phyloP scores from a whole-genome alignment of 2,888 invertebrate species.

The Chrysomela aeneicollis region DNA sequence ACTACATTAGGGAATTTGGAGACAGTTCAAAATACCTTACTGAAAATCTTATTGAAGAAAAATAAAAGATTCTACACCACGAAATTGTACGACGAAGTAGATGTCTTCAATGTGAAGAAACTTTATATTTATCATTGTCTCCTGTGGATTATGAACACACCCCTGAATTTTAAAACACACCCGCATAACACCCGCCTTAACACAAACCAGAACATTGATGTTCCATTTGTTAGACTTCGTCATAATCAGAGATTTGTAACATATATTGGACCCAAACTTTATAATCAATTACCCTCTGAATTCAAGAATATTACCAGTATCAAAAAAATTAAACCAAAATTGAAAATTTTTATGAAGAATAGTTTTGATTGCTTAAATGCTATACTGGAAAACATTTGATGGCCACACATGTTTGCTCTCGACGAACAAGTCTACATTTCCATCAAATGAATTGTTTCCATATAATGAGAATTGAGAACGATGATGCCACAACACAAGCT shows the following conservation, averaged over 20 bases:
- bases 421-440: neutral
- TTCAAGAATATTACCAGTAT: neutral
- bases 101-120: neutral
- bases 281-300: neutral
- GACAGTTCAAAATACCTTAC: constrained; percentile 3
- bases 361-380: neutral
- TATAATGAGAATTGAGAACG: too few relatives aligned
- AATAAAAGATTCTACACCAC: constrained; percentile 7
- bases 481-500: neutral
- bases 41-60: constrained; percentile 12
- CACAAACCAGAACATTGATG: neutral
- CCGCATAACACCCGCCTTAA: neutral
- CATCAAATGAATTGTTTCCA: neutral
- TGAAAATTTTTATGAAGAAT: neutral
- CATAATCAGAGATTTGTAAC: neutral
- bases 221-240: neutral
- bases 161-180: neutral
- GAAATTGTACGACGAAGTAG: neutral
- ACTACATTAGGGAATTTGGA: constrained; percentile 4
- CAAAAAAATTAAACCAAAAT: neutral
- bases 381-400: neutral
- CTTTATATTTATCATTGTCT: neutral
- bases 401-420: neutral
- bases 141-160: neutral
- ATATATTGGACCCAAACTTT: neutral